Percentiles rank a stretch among this genome's conserved stretches.
These are phyloP conservation scores for Thaumatotibia leucotreta DNA, from an alignment of 1,140 invertebrate genomes.

Conservation along the genomic window DNA sequence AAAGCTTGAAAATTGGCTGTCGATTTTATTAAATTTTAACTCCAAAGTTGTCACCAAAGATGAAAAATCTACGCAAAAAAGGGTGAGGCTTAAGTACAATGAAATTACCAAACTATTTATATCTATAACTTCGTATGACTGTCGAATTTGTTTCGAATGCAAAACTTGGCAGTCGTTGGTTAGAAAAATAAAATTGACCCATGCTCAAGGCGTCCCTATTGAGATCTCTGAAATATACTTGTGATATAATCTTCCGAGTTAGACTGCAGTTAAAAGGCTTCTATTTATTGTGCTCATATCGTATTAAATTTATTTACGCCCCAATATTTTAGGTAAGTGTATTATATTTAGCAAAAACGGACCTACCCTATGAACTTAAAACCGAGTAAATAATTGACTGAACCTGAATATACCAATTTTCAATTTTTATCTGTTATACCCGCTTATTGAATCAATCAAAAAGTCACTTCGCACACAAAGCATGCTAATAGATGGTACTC, in stretches of 20 bases:
- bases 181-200: neutral
- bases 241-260: constrained; percentile 10
- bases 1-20: neutral
- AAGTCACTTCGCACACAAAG: neutral
- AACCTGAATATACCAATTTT: neutral
- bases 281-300: neutral
- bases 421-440: neutral
- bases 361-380: neutral
- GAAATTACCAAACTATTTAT: neutral
- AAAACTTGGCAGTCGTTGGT: neutral
- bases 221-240: neutral
- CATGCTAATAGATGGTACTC: neutral
- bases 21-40: neutral
- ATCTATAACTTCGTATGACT: neutral
- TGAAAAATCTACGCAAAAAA: neutral
- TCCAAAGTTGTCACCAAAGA: neutral
- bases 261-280: constrained; percentile 6
- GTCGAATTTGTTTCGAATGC: neutral
- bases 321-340: neutral
- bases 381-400: neutral
- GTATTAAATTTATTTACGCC: neutral
- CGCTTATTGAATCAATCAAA: neutral
- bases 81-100: neutral
- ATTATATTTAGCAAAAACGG: neutral
- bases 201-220: neutral